These are phyloP conservation scores for Microchirus variegatus DNA, from an alignment of 2,797 vertebrate species.

Conservation along the genomic window DNA sequence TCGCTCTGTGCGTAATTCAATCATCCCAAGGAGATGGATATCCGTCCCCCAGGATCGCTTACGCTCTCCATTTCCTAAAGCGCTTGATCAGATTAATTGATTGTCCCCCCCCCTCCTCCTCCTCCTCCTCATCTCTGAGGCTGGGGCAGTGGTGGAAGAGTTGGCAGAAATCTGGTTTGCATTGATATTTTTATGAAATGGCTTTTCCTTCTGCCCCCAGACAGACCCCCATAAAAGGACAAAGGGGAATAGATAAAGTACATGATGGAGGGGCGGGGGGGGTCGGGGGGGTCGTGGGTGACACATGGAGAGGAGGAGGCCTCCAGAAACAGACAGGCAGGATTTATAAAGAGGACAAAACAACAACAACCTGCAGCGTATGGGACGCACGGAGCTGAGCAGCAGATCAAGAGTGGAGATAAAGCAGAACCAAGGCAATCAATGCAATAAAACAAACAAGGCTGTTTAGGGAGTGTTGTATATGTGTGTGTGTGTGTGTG, in stretches of 20 bases:
- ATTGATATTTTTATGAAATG: slow-evolving; percentile 84
- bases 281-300: slow-evolving; percentile 3
- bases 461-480: slow-evolving; percentile 31
- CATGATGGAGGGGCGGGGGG: slow-evolving; percentile 19
- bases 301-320: slow-evolving; percentile 18
- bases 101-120: slow-evolving; percentile 56
- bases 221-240: slow-evolving; percentile 66
- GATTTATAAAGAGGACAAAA: slow-evolving; percentile 66
- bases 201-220: slow-evolving; percentile 59
- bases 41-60: slow-evolving; percentile 83
- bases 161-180: slow-evolving; percentile 78
- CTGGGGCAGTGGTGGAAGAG: slow-evolving; percentile 44
- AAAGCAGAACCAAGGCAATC: slow-evolving; percentile 61
- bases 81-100: slow-evolving; percentile 90
- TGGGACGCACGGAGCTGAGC: slow-evolving; percentile 43
- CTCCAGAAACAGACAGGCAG: slow-evolving; percentile 48
- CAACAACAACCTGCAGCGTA: slow-evolving; percentile 61
- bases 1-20: slow-evolving; percentile 83
- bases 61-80: slow-evolving; percentile 87
- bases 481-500: slow-evolving; percentile 35
- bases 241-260: slow-evolving; percentile 69
- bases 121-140: slow-evolving; percentile 48
- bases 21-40: slow-evolving; percentile 86
- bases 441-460: slow-evolving; percentile 68
- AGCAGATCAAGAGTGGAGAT: slow-evolving; percentile 57